These are phyloP conservation scores for Scrobipalpa atriplicella DNA, from an alignment of 2,888 invertebrate genomes.

Conservation along the genomic window DNA sequence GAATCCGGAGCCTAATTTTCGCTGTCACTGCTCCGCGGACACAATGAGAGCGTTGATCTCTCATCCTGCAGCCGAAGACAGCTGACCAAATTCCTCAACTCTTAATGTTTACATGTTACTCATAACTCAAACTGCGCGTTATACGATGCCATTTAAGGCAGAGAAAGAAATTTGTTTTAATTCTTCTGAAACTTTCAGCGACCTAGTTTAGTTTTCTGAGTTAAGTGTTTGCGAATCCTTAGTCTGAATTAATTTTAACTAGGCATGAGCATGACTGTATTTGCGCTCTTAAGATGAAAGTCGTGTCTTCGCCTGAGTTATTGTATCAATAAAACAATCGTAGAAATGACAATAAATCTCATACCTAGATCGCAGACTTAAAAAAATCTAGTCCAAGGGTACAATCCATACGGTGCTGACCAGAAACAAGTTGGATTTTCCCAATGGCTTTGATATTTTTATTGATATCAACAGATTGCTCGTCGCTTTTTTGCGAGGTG, in stretches of 20 bases:
- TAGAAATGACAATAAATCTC: slow-evolving; percentile 17
- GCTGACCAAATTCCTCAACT: slow-evolving; percentile 67
- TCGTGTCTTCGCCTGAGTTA: slow-evolving; percentile 17
- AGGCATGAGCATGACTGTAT: background rate
- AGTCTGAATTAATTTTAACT: background rate
- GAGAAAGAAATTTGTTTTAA: background rate
- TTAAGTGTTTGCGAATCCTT: background rate
- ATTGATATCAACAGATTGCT: slow-evolving; percentile 18
- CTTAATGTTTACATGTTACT: slow-evolving; percentile 51
- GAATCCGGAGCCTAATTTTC: slow-evolving; percentile 78
- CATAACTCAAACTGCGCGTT: slow-evolving; percentile 38
- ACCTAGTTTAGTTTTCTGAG: slow-evolving; percentile 20
- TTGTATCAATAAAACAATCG: slow-evolving; percentile 14
- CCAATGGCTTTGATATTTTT: background rate
- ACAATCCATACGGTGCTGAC: background rate
- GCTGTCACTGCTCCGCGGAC: slow-evolving; percentile 74
- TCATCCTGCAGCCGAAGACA: slow-evolving; percentile 60
- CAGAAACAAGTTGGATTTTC: slow-evolving; percentile 4
- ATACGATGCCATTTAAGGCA: slow-evolving; percentile 48
- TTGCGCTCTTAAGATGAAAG: slow-evolving; percentile 14
- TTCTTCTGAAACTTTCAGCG: background rate
- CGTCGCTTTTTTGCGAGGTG: slow-evolving; percentile 18
- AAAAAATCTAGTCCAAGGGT: slow-evolving; percentile 15
- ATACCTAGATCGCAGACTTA: slow-evolving; percentile 12
- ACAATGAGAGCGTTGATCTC: slow-evolving; percentile 81